Base-by-base conservation (phyloP, 2,888 invertebrate species). In the Apocheima hispidaria region DNA sequence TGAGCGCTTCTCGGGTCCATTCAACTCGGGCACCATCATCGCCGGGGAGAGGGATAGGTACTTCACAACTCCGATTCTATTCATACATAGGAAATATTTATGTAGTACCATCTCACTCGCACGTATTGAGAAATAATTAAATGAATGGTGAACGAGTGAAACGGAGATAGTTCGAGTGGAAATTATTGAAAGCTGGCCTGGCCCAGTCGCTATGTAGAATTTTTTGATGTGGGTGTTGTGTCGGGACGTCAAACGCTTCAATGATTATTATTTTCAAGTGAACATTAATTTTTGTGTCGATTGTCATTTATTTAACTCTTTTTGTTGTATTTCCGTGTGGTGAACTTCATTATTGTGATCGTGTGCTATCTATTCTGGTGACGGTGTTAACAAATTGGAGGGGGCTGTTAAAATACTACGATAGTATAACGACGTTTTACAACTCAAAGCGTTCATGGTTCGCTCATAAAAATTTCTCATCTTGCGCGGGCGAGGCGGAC, bases 1-100 rank as follows among this genome's bases (percentile, higher is more conserved):
- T 87, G 90, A 90, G 82, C 88, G 90, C 91, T 91, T 91, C 90
- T 87, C 88, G 91, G 91, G 93, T 93, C 93, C 93, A 93, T 93
- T 93, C 93, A 93, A 93, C 93, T 93, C 92, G 78, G 26, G 81
- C 83, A 87, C 83, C 85, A 77, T 77, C 79, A 79, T 78, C 75
- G 81, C 82, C 81, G 86, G 83, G 54, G 84, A 85, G 86, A 82
- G 86, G 86, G 82, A 86, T 84, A 51, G 51, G 51, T 51, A 89
- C 89, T 90, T 91, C 90, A 90, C 83, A 86, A 89, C 87, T 87
- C 86, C 79, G 82, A 86, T 90, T 89, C 89, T 92, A 90, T 91
- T 92, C 91, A 91, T 90, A 89, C 90, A 84, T 88, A 89, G 85
- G 83, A 88, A 86, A 87, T 90, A 88, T 90, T 87, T 88, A 85